Base-by-base conservation (phyloP, 1,140 invertebrate species). In the Brachionus calyciflorus region DNA sequence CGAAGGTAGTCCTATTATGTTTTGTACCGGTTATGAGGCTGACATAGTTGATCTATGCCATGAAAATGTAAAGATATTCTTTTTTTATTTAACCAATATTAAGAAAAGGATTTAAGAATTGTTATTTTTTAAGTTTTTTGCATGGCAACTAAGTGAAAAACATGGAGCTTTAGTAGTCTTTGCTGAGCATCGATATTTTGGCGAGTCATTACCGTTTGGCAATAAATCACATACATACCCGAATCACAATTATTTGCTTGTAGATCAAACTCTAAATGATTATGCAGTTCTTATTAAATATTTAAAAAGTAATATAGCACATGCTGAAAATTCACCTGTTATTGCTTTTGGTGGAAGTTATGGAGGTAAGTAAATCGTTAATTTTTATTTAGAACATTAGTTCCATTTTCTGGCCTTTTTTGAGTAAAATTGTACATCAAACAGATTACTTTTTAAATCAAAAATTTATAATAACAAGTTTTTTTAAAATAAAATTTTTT, bases 11-110 rank as follows among this genome's bases (percentile, higher is more conserved):
- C 93, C 94, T 0, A 93, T 98, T 79, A 94, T 96, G 82, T 96
- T 98, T 82, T 99, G 98, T 81, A 93, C 94, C 9, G 96, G 96
- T 79, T 98, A 98, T 88, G 96, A 99, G 84, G 96, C 94, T 76
- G 88, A 90, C 80, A 95, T 98, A 78, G 90, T 92, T 81, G 84
- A 88, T 78, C 98, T 98, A 86, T 92, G 91, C 2, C 86, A 95
- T 81, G 96, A 98, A 85, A 93, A 93, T 1, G 90, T 90, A 81
- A 84, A 82, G n/a, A n/a, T n/a, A n/a, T n/a, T n/a, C n/a, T n/a
- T n/a, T n/a, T n/a, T n/a, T n/a, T 46, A 63, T 46, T 33, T 57
- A 26, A 57, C 21, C 24, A 26, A 57, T 26, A 26, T 53, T 53
- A 21, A n/a, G n/a, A n/a, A n/a, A n/a, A n/a, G n/a, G n/a, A n/a